A percentile compares a stretch with the other conserved stretches of the same genome.
Evolutionary conservation across 2,113 vertebrate genomes (phyloP).

Genomic region (Tenrec ecaudatus): DNA sequence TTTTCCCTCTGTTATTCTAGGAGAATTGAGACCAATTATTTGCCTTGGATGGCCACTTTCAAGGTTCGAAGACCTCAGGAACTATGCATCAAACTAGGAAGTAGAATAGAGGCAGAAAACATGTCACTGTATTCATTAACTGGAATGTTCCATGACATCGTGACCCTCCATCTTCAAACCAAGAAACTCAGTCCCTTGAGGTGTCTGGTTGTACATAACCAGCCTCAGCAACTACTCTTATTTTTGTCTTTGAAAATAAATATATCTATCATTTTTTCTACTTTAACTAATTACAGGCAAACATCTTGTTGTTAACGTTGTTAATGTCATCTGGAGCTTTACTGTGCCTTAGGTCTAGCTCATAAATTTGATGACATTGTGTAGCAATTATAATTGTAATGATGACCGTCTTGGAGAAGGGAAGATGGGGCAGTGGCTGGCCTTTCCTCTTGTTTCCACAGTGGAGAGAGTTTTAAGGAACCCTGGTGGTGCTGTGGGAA

Average conservation of each 20-base stretch:
- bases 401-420: background rate
- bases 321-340: slow-evolving; percentile 9
- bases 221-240: background rate
- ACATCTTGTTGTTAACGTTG: background rate
- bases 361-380: background rate
- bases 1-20: background rate
- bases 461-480: background rate
- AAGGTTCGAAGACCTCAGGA: background rate
- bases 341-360: background rate
- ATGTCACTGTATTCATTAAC: background rate
- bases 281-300: background rate
- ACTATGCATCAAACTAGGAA: background rate
- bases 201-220: background rate
- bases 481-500: background rate
- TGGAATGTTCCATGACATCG: background rate
- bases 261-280: background rate
- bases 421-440: background rate
- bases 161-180: background rate
- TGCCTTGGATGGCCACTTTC: background rate
- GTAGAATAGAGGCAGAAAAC: background rate
- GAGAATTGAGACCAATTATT: background rate
- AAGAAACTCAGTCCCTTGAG: background rate
- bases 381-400: background rate
- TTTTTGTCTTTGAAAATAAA: background rate
- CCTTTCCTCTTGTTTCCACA: background rate